Conservation (phyloP, 2,797 vertebrate genomes). For the Xyrichtys novacula region DNA sequence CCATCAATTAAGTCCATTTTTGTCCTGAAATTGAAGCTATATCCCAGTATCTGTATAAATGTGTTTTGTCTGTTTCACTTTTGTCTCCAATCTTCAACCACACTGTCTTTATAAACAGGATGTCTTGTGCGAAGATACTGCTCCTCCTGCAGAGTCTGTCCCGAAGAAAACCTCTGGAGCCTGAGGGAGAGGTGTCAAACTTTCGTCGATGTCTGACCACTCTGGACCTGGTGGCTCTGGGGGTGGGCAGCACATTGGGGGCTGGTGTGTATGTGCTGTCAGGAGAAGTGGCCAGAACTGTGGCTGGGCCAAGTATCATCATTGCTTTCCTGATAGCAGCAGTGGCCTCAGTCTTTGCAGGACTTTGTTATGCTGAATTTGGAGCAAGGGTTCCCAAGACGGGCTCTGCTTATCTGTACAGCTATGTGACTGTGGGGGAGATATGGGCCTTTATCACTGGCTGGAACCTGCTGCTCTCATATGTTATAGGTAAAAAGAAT, state of each 20-base stretch:
- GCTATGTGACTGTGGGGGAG: constrained; percentile 90
- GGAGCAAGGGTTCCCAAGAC: constrained; percentile 89
- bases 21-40: background rate
- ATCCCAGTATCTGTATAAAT: background rate
- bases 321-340: constrained; percentile 91
- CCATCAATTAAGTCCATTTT: too few species aligned
- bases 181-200: constrained; percentile 78
- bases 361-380: constrained; percentile 90
- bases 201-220: constrained; percentile 87
- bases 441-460: constrained; percentile 90
- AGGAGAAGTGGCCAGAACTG: constrained; percentile 88
- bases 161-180: constrained; percentile 83
- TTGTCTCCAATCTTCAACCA: too few species aligned
- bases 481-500: constrained; percentile 85
- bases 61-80: background rate
- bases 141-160: constrained; percentile 77
- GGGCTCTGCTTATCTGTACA: constrained; percentile 91
- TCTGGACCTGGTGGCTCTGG: constrained; percentile 87
- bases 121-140: constrained; percentile 62
- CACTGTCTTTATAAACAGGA: constrained; percentile 63
- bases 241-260: constrained; percentile 86
- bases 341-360: constrained; percentile 87
- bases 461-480: constrained; percentile 92
- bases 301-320: constrained; percentile 88
- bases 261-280: constrained; percentile 89